These are phyloP conservation scores for Salpingus planirostris DNA, from an alignment of 2,888 invertebrate genomes.

Conservation along the genomic window DNA sequence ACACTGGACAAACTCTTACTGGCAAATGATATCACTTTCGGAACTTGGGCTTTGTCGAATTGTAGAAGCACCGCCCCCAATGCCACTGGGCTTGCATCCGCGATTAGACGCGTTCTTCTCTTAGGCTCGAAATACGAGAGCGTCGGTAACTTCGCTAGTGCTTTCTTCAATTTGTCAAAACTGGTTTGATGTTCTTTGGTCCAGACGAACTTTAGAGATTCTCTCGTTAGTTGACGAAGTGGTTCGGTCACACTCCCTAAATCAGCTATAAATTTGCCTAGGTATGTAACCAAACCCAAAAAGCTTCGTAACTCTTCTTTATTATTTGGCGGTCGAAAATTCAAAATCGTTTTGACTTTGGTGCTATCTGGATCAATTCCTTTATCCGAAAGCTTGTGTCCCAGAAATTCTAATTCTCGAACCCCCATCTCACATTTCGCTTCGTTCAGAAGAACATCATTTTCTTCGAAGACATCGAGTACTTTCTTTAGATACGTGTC, in stretches of 20 bases:
- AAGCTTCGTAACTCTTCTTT: slow-evolving; percentile 1
- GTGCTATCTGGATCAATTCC: neutral
- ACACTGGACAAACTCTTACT: slow-evolving; percentile 1
- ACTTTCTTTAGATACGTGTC: slow-evolving; percentile 15
- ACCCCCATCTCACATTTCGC: neutral
- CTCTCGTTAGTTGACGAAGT: neutral
- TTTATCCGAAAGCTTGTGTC: neutral
- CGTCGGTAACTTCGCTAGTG: neutral
- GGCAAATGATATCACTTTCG: neutral
- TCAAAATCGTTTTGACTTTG: neutral
- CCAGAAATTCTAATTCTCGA: neutral
- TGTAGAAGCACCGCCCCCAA: neutral
- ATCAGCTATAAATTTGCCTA: slow-evolving; percentile 1
- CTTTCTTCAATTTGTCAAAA: neutral
- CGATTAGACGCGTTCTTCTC: neutral
- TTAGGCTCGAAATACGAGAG: neutral
- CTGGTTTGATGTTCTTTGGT: neutral
- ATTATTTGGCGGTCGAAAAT: neutral
- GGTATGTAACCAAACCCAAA: neutral
- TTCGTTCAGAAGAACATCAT: neutral
- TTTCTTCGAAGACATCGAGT: neutral
- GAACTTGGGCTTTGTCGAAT: neutral
- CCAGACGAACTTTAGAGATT: neutral
- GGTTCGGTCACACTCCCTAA: neutral
- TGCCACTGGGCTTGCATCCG: slow-evolving; percentile 1